A percentile compares a stretch with the other conserved stretches of the same genome.
Conservation (phyloP, 2,113 vertebrate species). For the Cinclus cinclus region DNA sequence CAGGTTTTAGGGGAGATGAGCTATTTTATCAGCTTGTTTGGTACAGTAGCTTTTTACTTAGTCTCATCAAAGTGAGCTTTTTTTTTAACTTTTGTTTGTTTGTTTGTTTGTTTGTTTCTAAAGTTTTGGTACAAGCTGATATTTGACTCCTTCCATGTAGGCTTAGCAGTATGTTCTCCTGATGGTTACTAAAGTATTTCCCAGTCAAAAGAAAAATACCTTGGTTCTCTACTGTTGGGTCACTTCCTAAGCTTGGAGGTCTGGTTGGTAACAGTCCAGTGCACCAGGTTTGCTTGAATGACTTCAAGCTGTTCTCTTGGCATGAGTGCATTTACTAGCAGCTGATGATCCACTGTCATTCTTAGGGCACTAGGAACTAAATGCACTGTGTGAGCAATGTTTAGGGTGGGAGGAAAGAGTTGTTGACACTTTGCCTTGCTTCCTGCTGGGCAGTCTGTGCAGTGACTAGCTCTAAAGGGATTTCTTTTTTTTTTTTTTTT, state of each 20-base stretch:
- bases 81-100: not conserved
- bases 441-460: slow-evolving; percentile 48
- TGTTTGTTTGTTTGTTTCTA: not conserved
- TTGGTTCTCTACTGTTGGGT: slow-evolving; percentile 6
- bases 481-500: not conserved
- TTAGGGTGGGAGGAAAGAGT: slow-evolving; percentile 38
- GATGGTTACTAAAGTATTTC: slow-evolving; percentile 3
- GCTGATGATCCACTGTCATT: slow-evolving; percentile 38
- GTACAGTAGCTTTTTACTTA: not conserved
- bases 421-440: slow-evolving; percentile 33
- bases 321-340: slow-evolving; percentile 47
- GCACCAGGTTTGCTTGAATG: slow-evolving; percentile 44
- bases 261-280: slow-evolving; percentile 29
- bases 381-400: not conserved
- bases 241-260: slow-evolving; percentile 2
- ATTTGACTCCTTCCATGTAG: slow-evolving; percentile 4
- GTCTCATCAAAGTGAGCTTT: slow-evolving; percentile 6
- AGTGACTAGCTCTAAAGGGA: slow-evolving; percentile 50
- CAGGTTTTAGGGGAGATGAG: not conserved
- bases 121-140: slow-evolving; percentile 6
- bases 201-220: not conserved
- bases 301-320: slow-evolving; percentile 53
- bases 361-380: slow-evolving; percentile 42
- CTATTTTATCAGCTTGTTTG: not conserved
- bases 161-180: slow-evolving; percentile 54